Base-by-base conservation (phyloP, 2,113 vertebrate genomes). In the Scomber japonicus region DNA sequence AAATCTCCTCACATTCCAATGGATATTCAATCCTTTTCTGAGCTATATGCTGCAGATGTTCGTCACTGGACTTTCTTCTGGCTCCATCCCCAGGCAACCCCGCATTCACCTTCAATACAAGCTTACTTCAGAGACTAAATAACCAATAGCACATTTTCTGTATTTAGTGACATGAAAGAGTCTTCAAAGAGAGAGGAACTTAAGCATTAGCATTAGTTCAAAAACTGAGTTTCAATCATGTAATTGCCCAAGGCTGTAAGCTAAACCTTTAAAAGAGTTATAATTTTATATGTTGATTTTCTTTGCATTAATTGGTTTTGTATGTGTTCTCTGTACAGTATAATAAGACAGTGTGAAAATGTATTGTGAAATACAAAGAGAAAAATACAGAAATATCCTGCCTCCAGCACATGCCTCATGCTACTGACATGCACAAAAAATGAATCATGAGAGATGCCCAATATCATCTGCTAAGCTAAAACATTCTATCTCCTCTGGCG, bases 101-200 rank as follows among this genome's bases (percentile, higher is more conserved):
- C 53, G 56, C 81, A 75, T 88, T 87, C 79, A 86, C 81, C 84
- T 81, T 59, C 61, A 21, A 59, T 66, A 48, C 40, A 14, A 75
- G 83, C 62, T 64, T 49, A 77, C 65, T 81, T 56, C 72, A 71
- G 75, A 80, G 80, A 63, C 75, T n/a, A 75, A 86, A 82, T 88
- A 89, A 89, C 80, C 75, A 81, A 76, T 75, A 72, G 76, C 59
- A 74, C 64, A 70, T 81, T 85, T 83, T 71, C 68, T 57, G 54
- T 69, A 81, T 85, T 90, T 69, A 85, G 55, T 75, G 78, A 85
- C 84, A 77, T 92, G 80, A 93, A 88, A 87, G 75, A 80, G 73
- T 68, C 79, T 90, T 92, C 77, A 91, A 89, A 92, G 75, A 78
- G 64, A 49, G 67, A 79, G 50, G 69, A 80, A 81, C 72, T 74